Base-by-base conservation (phyloP, 2,797 vertebrate genomes). In the Agapornis canus region DNA sequence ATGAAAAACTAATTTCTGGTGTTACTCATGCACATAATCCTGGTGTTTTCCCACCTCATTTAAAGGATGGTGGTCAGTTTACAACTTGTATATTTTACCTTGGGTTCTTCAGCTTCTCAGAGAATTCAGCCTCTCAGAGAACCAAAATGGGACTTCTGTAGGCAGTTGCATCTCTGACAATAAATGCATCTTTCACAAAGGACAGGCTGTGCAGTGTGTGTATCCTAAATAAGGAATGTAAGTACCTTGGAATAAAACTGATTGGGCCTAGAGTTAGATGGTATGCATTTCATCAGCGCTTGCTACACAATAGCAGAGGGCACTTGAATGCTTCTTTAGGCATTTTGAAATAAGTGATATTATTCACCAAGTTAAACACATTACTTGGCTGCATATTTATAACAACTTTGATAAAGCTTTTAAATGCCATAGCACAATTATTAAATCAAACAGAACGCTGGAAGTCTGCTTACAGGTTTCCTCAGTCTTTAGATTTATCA, bases 1-100 rank as follows among this genome's bases (percentile, higher is more conserved):
- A 59, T 75, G 64, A 89, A 96, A 86, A 96, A 51, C 29, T 68
- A 56, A 82, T 86, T 89, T 91, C 72, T 96, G n/a, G 6, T 72
- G 68, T 25, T 89, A 32, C n/a, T 88, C 66, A 57, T 39, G 32
- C 35, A 66, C 60, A 26, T 91, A 94, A 89, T 69, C 52, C 6
- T 61, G 18, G 23, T 84, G 48, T 78, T 94, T 85, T 85, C 48
- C 59, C 66, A 82, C 37, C 72, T 12, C 20, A 51, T 76, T 91
- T 68, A 72, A 78, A 79, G 21, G 32, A 45, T 63, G 9, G 4
- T 26, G 22, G 22, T 75, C 35, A 66, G 20, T 90, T 90, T 65
- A 52, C 29, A 66, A 16, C 6, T 88, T 65, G 11, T 29, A 69
- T 10, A 22, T 63, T 73, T 89, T 78, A 54, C 19, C 18, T 77